phyloP scores from a whole-genome alignment of 2,888 invertebrate species.

The Stratiomys singularior region DNA sequence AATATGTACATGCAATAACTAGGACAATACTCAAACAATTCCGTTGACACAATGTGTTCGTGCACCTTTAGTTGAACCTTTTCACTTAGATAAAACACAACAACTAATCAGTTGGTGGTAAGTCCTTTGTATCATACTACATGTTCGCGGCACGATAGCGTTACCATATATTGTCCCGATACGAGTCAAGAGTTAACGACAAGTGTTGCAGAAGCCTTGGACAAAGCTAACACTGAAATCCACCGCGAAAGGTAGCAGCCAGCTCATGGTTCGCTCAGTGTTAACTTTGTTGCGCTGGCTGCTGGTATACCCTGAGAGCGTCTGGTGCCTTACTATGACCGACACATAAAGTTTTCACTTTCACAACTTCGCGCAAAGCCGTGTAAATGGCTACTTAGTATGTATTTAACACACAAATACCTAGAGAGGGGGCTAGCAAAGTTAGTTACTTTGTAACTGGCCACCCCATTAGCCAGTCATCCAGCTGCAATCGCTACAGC shows the following conservation, averaged over 20 bases:
- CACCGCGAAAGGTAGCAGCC: not conserved
- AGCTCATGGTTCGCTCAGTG: not conserved
- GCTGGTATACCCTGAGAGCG: conserved; percentile 33
- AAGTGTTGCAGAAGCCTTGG: not conserved
- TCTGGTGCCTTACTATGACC: conserved; percentile 47
- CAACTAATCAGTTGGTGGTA: conserved; percentile 2
- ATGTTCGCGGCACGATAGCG: not conserved
- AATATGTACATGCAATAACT: not conserved
- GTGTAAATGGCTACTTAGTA: conserved; percentile 37
- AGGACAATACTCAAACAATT: not conserved
- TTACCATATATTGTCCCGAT: not conserved
- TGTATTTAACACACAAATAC: conserved; percentile 29
- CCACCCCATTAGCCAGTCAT: no score
- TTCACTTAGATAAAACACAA: conserved; percentile 14
- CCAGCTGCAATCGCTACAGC: no score
- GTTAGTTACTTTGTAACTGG: not conserved
- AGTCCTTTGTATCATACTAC: not conserved
- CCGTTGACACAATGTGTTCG: not conserved
- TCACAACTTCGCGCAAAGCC: conserved; percentile 47
- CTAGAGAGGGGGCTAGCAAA: not conserved
- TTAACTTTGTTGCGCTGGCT: conserved; percentile 5
- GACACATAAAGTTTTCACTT: conserved; percentile 52
- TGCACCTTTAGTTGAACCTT: not conserved
- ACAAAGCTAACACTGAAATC: conserved; percentile 8
- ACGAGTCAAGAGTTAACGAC: not conserved